Evolutionary conservation across 1,140 invertebrate species (phyloP).

Genomic region (Atta texana): DNA sequence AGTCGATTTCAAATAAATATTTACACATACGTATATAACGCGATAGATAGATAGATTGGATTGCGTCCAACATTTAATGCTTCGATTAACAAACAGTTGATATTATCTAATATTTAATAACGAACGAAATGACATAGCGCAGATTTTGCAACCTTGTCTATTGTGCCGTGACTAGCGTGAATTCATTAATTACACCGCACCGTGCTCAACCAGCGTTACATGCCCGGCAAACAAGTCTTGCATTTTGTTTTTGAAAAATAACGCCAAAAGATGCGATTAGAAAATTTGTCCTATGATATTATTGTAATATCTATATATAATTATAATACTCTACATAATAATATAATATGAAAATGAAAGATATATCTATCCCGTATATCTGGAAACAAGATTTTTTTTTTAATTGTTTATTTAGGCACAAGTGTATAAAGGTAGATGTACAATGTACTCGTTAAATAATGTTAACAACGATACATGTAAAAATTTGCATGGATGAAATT

Average conservation of each 20-base stretch:
- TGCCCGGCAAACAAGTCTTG: neutral
- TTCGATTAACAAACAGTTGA: neutral
- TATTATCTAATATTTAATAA: neutral
- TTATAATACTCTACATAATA: no score
- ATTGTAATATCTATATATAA: neutral
- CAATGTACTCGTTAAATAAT: slow-evolving; percentile 11
- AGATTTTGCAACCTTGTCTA: neutral
- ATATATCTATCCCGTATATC: neutral
- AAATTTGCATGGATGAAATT: neutral
- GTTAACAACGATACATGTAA: neutral
- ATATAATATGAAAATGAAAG: neutral
- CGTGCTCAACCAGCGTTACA: neutral
- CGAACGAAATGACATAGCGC: neutral
- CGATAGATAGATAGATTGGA: neutral
- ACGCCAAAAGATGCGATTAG: neutral
- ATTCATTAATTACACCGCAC: slow-evolving; percentile 4
- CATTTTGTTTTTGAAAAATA: neutral
- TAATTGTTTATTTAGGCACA: no score
- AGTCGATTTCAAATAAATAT: neutral
- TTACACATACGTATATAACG: neutral
- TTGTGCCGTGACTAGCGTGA: neutral
- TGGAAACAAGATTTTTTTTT: no score
- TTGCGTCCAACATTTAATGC: neutral
- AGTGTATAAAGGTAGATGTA: neutral
- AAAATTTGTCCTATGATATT: neutral